These are phyloP conservation scores for Setipinna tenuifilis DNA, from an alignment of 2,797 vertebrate species.

Conservation along the genomic window DNA sequence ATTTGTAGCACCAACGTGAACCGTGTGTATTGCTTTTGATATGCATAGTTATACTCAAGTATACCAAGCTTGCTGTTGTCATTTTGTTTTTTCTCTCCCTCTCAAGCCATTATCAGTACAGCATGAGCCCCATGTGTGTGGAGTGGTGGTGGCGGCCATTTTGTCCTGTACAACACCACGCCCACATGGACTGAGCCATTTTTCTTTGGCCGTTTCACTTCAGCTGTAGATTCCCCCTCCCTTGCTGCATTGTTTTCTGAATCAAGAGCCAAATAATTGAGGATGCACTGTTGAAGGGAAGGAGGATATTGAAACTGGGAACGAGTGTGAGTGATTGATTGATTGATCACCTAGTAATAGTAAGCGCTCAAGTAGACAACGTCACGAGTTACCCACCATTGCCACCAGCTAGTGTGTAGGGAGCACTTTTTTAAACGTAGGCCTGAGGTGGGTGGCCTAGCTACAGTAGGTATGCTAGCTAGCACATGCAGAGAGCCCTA, in stretches of 20 bases:
- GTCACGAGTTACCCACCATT: not conserved
- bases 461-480: not conserved
- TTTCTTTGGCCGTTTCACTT: not conserved
- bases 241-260: not conserved
- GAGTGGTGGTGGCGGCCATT: not conserved
- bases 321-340: not conserved
- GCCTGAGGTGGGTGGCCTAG: not conserved
- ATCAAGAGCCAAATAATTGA: constrained; percentile 68
- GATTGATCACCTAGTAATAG: constrained; percentile 8
- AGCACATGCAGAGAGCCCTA: not conserved
- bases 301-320: not conserved
- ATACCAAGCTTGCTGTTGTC: not conserved
- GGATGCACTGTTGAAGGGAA: constrained; percentile 67
- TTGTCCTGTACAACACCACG: not conserved
- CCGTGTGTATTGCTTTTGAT: constrained; percentile 18
- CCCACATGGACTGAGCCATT: not conserved
- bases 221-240: not conserved
- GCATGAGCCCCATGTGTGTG: constrained; percentile 8
- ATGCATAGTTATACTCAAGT: not conserved
- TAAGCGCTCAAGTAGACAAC: not conserved
- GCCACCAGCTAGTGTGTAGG: not conserved
- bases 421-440: not conserved
- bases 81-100: not conserved
- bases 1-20: constrained; percentile 68
- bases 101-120: not conserved